phyloP scores from a whole-genome alignment of 1,140 invertebrate genomes.

The Achroia grisella region DNA sequence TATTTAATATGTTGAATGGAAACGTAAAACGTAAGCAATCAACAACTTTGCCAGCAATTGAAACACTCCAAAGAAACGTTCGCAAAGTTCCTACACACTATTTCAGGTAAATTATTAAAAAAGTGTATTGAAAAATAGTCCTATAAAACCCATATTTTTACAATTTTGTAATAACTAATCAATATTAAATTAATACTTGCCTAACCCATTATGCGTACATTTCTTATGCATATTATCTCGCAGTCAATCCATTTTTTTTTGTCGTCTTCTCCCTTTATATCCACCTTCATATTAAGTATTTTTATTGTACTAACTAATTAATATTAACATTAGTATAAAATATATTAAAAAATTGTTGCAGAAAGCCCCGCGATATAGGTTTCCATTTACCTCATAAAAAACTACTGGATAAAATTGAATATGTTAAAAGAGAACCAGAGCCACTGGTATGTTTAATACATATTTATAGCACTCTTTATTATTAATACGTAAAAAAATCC shows the following conservation, averaged over 20 bases:
- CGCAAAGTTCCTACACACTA: conserved; percentile 35
- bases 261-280: too few relatives aligned
- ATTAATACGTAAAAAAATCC: too few relatives aligned
- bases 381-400: conserved; percentile 76
- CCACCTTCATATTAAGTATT: too few relatives aligned
- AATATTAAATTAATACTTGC: too few relatives aligned
- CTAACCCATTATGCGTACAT: too few relatives aligned
- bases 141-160: conserved; percentile 58
- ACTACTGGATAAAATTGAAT: conserved; percentile 74
- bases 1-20: conserved; percentile 20
- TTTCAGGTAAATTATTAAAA: conserved; percentile 27
- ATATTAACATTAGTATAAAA: background rate
- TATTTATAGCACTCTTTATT: too few relatives aligned
- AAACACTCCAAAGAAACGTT: conserved; percentile 53
- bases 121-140: conserved; percentile 20
- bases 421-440: conserved; percentile 66
- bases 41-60: conserved; percentile 47
- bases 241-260: too few relatives aligned
- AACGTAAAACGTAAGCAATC: conserved; percentile 19
- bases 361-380: conserved; percentile 64
- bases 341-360: conserved; percentile 32
- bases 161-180: too few relatives aligned
- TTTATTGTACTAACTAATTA: too few relatives aligned
- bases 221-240: too few relatives aligned
- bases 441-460: conserved; percentile 68